Evolutionary conservation across 2,888 invertebrate species (phyloP), one percentile per base, ranked within the genome.

Genomic region (Eupithecia insigniata): DNA sequence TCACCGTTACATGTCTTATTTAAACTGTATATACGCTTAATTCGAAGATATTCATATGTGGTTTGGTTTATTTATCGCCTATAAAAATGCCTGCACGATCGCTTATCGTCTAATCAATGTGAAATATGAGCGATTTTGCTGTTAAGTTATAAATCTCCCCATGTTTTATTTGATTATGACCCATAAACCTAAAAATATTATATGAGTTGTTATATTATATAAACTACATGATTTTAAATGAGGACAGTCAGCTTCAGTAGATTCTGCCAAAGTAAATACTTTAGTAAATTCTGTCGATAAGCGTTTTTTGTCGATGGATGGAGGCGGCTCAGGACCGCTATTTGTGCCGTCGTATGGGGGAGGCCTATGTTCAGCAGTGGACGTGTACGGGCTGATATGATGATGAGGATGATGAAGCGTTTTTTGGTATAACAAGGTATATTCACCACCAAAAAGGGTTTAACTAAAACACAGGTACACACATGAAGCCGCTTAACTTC

Each of bases 1-100:
- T 88, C 85, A 87, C 85, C 87, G 84, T 84, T 89, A 88, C 89
- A 89, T 87, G 90, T 92, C 92, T 92, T 91, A 91, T 90, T 92
- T 89, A 88, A 88, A 85, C 86, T 85, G 86, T 84, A 85, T 87
- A 85, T 85, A 85, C 85, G 83, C 79, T 77, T 90, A 91, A 90
- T 90, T 89, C 86, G 83, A 85, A 85, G 82, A 84, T 85, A 82
- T 83, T 82, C 85, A 80, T 84, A 80, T 84, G 82, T 84, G 82
- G 80, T 82, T 82, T 77, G 77, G 78, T 78, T 76, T 82, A 86
- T 86, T 85, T 86, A 86, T 86, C 78, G 83, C 70, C 82, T 81
- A 82, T 85, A 85, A 86, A 85, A 85, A 84, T 78, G 82, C 80
- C 79, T 82, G 82, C 81, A 85, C 81, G 83, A 79, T 84, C 80